phyloP scores from a whole-genome alignment of 2,113 vertebrate species.

The Clarias batrachus region DNA sequence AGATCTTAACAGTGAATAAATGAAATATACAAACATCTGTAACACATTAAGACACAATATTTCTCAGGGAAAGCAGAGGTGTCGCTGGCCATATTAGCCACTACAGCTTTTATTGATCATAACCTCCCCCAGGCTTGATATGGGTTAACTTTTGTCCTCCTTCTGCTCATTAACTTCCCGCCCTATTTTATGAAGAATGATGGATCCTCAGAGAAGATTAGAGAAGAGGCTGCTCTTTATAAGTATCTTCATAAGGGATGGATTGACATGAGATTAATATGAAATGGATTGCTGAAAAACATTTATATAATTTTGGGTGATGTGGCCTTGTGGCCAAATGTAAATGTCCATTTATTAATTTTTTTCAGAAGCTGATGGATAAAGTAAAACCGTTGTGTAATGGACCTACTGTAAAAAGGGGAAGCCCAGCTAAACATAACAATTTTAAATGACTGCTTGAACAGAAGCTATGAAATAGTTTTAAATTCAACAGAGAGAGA shows the following conservation, averaged over 20 bases:
- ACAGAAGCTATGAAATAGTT: not conserved
- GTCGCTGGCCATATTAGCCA: not conserved
- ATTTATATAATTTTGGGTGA: not conserved
- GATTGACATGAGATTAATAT: not conserved
- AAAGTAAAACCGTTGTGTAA: not conserved
- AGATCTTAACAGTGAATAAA: not conserved
- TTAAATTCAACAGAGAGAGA: slow-evolving; percentile 3
- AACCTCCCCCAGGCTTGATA: not conserved
- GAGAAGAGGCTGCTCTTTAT: not conserved
- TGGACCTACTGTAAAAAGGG: not conserved
- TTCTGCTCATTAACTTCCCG: not conserved
- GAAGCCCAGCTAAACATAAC: not conserved
- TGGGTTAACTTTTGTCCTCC: not conserved
- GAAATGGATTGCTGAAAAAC: not conserved
- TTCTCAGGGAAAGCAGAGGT: not conserved
- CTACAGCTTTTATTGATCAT: not conserved
- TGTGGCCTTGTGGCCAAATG: not conserved
- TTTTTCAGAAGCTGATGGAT: not conserved
- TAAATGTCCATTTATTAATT: not conserved
- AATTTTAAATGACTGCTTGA: not conserved
- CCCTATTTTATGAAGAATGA: not conserved
- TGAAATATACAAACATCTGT: not conserved
- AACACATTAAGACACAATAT: not conserved
- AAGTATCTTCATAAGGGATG: not conserved
- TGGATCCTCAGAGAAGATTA: not conserved